A percentile compares a stretch with the other conserved stretches of the same genome.
Conservation (phyloP, 2,113 vertebrate species). For the Gila orcuttii region DNA sequence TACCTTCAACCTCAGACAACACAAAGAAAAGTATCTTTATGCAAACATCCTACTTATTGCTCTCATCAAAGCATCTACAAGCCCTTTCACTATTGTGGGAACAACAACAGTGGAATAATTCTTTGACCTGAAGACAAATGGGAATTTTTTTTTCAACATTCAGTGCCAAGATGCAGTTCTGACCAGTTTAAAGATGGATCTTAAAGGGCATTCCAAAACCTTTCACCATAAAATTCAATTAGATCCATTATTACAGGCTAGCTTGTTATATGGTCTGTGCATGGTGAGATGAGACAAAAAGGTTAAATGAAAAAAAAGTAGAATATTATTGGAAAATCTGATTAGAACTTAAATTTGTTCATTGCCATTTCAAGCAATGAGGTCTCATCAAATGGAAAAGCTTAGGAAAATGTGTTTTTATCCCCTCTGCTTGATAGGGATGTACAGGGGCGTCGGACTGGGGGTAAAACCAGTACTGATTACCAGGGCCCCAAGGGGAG, state of each 20-base stretch:
- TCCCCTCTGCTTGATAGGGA: background rate
- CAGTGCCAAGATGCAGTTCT: background rate
- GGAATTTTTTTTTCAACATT: background rate
- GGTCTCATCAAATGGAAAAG: conserved; percentile 6
- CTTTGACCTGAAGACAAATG: conserved; percentile 10
- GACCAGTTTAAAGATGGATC: background rate
- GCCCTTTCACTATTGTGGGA: background rate
- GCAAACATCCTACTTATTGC: conserved; percentile 7
- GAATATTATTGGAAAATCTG: background rate
- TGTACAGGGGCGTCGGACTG: too few species aligned
- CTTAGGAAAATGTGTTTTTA: background rate
- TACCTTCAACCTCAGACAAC: background rate
- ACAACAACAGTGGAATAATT: conserved; percentile 6
- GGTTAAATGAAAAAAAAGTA: background rate
- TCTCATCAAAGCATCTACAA: background rate
- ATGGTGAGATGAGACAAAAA: background rate
- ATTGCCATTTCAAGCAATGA: background rate
- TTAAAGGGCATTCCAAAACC: background rate
- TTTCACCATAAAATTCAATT: background rate
- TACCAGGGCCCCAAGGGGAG: too few species aligned
- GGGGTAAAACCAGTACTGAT: too few species aligned
- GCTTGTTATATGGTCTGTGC: background rate
- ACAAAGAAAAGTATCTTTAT: background rate
- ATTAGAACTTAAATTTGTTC: background rate
- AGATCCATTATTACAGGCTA: background rate